Conservation (phyloP, 30 jellyfish, hydroid and myxozoan species). For the Euphysa ruthae region DNA sequence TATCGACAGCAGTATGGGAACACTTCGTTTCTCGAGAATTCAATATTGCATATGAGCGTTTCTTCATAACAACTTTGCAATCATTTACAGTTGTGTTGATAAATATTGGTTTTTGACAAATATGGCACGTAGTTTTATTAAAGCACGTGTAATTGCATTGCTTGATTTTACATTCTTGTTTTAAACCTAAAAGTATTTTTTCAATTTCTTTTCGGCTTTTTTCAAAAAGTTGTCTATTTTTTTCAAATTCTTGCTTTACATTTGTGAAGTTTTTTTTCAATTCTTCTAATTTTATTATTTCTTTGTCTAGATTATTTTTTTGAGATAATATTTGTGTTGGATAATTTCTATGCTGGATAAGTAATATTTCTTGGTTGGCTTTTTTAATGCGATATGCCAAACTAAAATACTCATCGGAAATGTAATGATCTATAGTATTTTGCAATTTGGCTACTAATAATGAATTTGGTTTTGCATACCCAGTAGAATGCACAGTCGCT, state of each 20-base stretch:
- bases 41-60: constrained; percentile 35
- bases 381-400: constrained; percentile 5
- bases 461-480: constrained; percentile 34
- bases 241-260: too few species aligned
- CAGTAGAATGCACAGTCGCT: constrained; percentile 34
- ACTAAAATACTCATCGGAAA: constrained; percentile 3
- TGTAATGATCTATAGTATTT: constrained; percentile 21
- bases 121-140: constrained; percentile 41
- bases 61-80: constrained; percentile 33
- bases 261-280: too few species aligned
- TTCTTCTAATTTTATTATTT: not conserved
- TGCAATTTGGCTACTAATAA: constrained; percentile 38
- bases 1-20: constrained; percentile 74
- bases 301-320: not conserved
- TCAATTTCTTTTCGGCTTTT: constrained; percentile 1
- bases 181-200: constrained; percentile 15
- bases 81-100: constrained; percentile 39
- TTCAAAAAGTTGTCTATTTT: not conserved
- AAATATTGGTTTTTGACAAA: constrained; percentile 46
- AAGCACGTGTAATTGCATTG: constrained; percentile 46
- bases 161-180: constrained; percentile 37
- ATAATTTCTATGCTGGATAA: constrained; percentile 11
- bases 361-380: constrained; percentile 13
- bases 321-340: constrained; percentile 8
- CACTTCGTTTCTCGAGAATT: constrained; percentile 36